Base-by-base conservation (phyloP, 2,888 invertebrate genomes). In the Microdon myrmicae region DNA sequence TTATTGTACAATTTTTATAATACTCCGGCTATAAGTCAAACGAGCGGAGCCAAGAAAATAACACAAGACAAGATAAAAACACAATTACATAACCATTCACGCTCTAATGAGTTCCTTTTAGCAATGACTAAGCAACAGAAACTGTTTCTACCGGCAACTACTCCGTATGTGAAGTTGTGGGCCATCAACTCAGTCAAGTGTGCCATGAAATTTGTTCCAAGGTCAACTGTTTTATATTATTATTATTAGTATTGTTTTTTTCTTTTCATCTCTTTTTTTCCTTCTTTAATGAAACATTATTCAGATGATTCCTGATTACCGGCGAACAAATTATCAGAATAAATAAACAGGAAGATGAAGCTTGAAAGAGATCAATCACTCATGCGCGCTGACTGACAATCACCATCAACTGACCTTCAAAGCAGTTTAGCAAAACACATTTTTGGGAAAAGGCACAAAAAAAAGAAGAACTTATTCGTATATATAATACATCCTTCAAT, bases 101-200 rank as follows among this genome's bases (percentile, higher is more conserved):
- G 64, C 64, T 64, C 64, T 64, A 64, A 64, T 58, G 64, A 64
- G 64, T 47, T 64, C 64, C 58, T 64, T 64, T 51, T 51, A 28
- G 35, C 43, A 28, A 38, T 58, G 51, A 53, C 29, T 58, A 47
- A 56, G 32, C 56, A 41, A 22, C 41, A 61, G 55, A 55, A 55
- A 39, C 29, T 37, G 38, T 48, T 29, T 38, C 39, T 56, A 8
- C 34, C 23, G 23, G 17, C 17, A n/a, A n/a, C n/a, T n/a, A n/a
- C n/a, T n/a, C n/a, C n/a, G n/a, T n/a, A n/a, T n/a, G n/a, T n/a
- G n/a, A n/a, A n/a, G n/a, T n/a, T 17, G 25, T 19, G 9, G 32
- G 23, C 20, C 39, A 51, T 32, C 28, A 31, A 64, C 20, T 56
- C 41, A 51, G 56, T 53, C 31, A 47, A 55, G 55, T 55, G 41